phyloP scores from a whole-genome alignment of 2,113 vertebrate genomes.

The Pithys albifrons region DNA sequence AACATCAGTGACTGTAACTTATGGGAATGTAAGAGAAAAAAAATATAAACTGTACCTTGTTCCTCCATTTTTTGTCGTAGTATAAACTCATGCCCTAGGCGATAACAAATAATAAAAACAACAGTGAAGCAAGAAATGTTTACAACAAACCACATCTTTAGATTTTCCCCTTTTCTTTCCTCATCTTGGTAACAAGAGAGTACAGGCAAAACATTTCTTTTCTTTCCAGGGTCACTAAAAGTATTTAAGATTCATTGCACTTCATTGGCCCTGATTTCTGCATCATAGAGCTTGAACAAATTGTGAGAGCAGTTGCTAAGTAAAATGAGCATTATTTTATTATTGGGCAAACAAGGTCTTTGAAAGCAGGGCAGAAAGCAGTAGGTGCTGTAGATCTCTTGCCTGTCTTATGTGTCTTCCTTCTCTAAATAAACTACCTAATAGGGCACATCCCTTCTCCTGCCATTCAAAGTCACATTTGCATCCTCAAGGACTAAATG shows the following conservation, averaged over 20 bases:
- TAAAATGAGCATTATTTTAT: not conserved
- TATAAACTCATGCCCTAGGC: not conserved
- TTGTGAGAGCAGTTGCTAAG: not conserved
- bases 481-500: not conserved
- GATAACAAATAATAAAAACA: not conserved
- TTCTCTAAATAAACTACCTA: fast-evolving
- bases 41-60: not conserved
- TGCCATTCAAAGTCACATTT: not conserved
- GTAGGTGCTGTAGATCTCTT: fast-evolving
- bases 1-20: not conserved
- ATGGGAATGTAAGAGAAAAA: not conserved
- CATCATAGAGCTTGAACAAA: not conserved
- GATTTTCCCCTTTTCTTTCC: not conserved
- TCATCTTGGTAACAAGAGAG: not conserved
- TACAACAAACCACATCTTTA: not conserved
- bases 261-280: not conserved
- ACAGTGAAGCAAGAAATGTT: not conserved
- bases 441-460: not conserved
- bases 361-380: not conserved
- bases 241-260: not conserved
- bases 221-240: not conserved
- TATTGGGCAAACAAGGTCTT: not conserved
- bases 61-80: not conserved
- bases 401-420: fast-evolving
- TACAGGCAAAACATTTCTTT: not conserved